These are phyloP conservation scores for Temnothorax curvispinosus DNA, from an alignment of 1,140 invertebrate genomes.

Conservation along the genomic window DNA sequence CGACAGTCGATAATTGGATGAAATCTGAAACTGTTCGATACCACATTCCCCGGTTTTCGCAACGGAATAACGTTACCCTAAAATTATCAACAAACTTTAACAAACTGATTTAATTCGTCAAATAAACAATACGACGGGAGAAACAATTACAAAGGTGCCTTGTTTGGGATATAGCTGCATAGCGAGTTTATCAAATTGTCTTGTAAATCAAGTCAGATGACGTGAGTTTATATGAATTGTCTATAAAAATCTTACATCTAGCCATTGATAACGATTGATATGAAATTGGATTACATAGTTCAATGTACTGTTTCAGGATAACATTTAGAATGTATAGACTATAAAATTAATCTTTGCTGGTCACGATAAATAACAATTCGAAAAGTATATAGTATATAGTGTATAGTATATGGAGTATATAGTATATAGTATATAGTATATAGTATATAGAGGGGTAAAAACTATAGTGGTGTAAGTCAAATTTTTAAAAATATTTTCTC, in stretches of 20 bases:
- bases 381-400: not conserved
- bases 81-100: constrained; percentile 36
- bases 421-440: not conserved
- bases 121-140: not conserved
- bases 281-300: not conserved
- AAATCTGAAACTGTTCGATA: constrained; percentile 52
- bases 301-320: not conserved
- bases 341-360: not conserved
- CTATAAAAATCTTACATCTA: not conserved
- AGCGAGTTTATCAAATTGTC: not conserved
- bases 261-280: not conserved
- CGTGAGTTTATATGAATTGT: not conserved
- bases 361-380: not conserved
- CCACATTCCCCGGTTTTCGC: constrained; percentile 14
- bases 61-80: not conserved
- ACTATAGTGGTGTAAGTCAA: too few relatives aligned
- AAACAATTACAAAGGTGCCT: not conserved
- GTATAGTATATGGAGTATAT: not conserved
- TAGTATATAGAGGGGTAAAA: too few relatives aligned
- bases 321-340: not conserved
- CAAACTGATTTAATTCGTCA: constrained; percentile 17
- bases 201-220: too few relatives aligned
- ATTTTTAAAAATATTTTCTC: too few relatives aligned
- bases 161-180: not conserved
- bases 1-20: constrained; percentile 68